Base-by-base conservation (phyloP, 2,797 vertebrate genomes). In the Poeciliopsis turneri region DNA sequence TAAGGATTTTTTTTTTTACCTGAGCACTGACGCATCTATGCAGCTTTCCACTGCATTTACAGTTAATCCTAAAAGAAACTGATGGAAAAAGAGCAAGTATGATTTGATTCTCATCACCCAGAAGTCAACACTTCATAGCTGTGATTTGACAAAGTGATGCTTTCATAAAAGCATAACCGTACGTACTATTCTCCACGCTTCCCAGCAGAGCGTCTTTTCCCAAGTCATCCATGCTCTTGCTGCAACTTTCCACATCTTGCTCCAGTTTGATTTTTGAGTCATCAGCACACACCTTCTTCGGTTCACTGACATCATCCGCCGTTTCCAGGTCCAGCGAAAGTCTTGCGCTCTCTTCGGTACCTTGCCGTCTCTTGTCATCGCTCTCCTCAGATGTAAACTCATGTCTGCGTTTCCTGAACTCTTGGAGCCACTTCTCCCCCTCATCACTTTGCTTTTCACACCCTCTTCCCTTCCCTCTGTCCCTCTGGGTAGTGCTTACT, bases 61-160 rank as follows among this genome's bases (percentile, higher is more conserved):
- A 98, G 77, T 95, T 97, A 78, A 99, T 95, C 91, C 98, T 95
- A 85, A 99, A 99, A 7, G 93, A 90, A 46, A 94, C 69, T 0
- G 36, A 28, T 2, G 25, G 41, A 53, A 72, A 71, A 68, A 16
- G 30, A 64, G 8, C 4, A 7, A 15, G 9, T 70, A 51, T 70
- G 75, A 73, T 66, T 78, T 49, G 47, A 72, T 76, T 30, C n/a
- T 59, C 57, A 75, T 23, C 18, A 55, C n/a, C 47, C 4, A 68
- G 28, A 18, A 53, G 72, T 79, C 11, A 43, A 8, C 47, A 3
- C 30, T n/a, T 41, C 36, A 41, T 15, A 66, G 10, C 0, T 2
- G 1, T 53, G 66, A 43, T 43, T 13, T 43, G 41, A 69, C 39
- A 69, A 69, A 23, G 25, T 11, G 5, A 69, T 7, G 20, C 11